Percentiles rank a stretch among this genome's conserved stretches.
Conservation (phyloP, 2,888 invertebrate species). For the Dusona sp. region DNA sequence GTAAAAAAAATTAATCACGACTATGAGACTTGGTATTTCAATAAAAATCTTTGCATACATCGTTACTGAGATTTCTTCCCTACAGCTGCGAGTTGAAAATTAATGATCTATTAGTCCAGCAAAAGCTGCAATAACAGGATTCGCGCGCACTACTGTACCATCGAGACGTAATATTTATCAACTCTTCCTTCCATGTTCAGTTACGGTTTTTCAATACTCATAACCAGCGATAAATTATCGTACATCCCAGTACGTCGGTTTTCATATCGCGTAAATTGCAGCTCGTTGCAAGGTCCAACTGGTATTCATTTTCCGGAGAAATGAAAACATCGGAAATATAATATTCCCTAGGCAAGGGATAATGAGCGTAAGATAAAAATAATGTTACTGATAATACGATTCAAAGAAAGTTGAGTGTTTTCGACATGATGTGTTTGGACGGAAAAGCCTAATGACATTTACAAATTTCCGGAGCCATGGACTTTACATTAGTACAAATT, state of each 20-base stretch:
- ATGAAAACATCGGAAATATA: constrained; percentile 9
- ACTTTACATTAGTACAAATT: neutral
- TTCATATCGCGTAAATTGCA: constrained; percentile 20
- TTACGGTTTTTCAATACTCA: constrained; percentile 28
- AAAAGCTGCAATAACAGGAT: constrained; percentile 3
- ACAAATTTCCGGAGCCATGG: neutral
- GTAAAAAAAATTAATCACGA: constrained; percentile 7
- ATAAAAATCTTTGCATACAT: neutral
- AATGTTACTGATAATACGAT: neutral
- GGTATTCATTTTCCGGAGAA: neutral
- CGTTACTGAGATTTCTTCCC: neutral
- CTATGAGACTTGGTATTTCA: neutral
- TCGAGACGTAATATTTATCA: neutral
- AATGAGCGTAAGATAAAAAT: neutral
- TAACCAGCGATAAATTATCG: constrained; percentile 58
- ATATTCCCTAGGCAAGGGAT: neutral
- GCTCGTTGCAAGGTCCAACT: constrained; percentile 1
- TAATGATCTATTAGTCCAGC: neutral
- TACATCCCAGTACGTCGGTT: constrained; percentile 14
- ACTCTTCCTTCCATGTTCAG: neutral
- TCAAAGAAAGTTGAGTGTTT: neutral
- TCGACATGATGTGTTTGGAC: neutral
- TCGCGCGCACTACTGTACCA: neutral
- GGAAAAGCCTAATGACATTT: neutral
- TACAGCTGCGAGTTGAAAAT: neutral